These are phyloP conservation scores for Torymus tubicola DNA, from an alignment of 2,888 invertebrate genomes.

Conservation along the genomic window DNA sequence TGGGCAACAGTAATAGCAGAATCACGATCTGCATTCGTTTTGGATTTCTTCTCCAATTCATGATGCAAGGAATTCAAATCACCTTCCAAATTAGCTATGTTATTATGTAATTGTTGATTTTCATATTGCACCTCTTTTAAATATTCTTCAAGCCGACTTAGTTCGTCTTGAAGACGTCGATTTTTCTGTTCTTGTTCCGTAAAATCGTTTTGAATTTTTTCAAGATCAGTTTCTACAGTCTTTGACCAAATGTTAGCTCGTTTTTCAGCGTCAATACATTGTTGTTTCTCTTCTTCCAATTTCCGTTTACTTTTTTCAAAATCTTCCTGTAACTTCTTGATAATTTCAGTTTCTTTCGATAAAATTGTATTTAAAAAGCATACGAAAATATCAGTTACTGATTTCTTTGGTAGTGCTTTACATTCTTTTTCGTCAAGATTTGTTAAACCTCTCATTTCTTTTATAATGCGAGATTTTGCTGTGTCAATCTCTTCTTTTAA, in stretches of 20 bases:
- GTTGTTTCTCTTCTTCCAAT: constrained; percentile 66
- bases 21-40: constrained; percentile 48
- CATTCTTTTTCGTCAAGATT: constrained; percentile 40
- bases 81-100: constrained; percentile 63
- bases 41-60: constrained; percentile 64
- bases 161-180: constrained; percentile 55
- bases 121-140: constrained; percentile 66
- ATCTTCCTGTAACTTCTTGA: constrained; percentile 62
- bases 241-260: constrained; percentile 66
- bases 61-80: constrained; percentile 65
- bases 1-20: constrained; percentile 65
- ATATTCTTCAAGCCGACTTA: constrained; percentile 62
- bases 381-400: constrained; percentile 65
- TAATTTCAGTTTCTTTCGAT: constrained; percentile 69
- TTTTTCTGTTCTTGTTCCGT: constrained; percentile 61
- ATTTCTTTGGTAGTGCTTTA: constrained; percentile 58
- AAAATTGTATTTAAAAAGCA: constrained; percentile 67
- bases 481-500: constrained; percentile 51
- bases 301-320: constrained; percentile 62
- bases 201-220: constrained; percentile 68
- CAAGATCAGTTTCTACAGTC: constrained; percentile 70
- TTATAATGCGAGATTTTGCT: constrained; percentile 63
- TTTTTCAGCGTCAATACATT: constrained; percentile 67
- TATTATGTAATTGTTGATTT: constrained; percentile 65
- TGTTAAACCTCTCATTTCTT: constrained; percentile 67